These are phyloP conservation scores for Ariopsis seemanni DNA, from an alignment of 2,113 vertebrate species.

Conservation along the genomic window DNA sequence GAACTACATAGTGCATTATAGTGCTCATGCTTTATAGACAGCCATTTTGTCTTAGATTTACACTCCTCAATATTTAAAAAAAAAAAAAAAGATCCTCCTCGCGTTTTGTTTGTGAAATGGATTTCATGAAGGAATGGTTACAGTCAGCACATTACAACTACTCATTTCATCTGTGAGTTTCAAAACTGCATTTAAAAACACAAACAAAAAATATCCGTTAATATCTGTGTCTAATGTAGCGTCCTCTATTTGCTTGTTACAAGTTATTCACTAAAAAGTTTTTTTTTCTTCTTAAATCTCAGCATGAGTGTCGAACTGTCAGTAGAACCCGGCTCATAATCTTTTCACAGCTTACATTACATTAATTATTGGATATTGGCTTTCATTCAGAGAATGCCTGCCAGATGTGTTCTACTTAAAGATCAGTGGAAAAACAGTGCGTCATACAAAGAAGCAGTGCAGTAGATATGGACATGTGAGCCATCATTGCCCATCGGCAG, in stretches of 20 bases:
- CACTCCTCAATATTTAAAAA: neutral
- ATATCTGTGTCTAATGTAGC: neutral
- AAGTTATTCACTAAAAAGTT: neutral
- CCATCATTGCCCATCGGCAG: conserved; percentile 1
- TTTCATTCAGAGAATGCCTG: conserved; percentile 28
- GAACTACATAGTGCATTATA: conserved; percentile 14
- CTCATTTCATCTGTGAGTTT: neutral
- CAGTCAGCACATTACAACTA: neutral
- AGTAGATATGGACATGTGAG: conserved; percentile 17
- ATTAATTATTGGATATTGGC: conserved; percentile 12
- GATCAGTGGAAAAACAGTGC: conserved; percentile 38
- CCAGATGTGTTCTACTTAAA: conserved; percentile 31
- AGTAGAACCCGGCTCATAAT: conserved; percentile 8
- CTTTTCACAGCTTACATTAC: conserved; percentile 26
- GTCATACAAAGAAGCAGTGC: conserved; percentile 18
- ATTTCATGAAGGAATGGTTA: neutral
- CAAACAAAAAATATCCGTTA: neutral
- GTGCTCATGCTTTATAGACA: conserved; percentile 29
- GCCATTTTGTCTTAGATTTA: conserved; percentile 20
- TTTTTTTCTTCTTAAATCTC: neutral
- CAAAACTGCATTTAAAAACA: neutral
- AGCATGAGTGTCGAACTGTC: neutral
- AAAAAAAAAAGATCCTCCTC: neutral
- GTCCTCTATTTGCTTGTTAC: neutral
- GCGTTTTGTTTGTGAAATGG: neutral